phyloP scores from a whole-genome alignment of 2,113 vertebrate species.

The Callipepla californica region DNA sequence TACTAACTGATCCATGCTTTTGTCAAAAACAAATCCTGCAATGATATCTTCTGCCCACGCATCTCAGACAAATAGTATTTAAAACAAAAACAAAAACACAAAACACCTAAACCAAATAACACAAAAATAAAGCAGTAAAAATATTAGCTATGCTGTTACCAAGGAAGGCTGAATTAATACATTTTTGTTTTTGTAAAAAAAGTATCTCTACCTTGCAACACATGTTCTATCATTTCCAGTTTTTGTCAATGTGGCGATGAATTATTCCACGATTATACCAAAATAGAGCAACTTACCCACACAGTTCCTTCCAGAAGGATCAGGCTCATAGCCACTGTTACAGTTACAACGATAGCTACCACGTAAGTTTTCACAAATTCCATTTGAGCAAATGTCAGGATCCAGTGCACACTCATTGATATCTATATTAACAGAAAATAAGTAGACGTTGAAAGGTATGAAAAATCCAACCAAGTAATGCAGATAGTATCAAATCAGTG shows the following conservation, averaged over 20 bases:
- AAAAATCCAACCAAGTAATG: neutral
- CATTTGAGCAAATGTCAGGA: conserved; percentile 82
- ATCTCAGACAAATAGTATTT: neutral
- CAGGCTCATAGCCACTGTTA: conserved; percentile 81
- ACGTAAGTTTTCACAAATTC: conserved; percentile 82
- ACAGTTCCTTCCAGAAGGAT: conserved; percentile 77
- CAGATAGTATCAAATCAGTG: neutral
- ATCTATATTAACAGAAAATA: conserved; percentile 65
- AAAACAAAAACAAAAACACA: neutral
- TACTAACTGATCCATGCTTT: neutral
- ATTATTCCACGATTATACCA: neutral
- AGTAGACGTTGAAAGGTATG: neutral
- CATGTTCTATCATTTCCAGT: neutral
- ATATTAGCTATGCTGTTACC: neutral
- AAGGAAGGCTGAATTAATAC: neutral
- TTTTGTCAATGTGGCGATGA: neutral
- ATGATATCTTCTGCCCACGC: neutral
- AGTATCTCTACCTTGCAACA: neutral
- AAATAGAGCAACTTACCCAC: conserved; percentile 69
- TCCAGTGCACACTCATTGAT: conserved; percentile 85
- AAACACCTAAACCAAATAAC: fast-evolving
- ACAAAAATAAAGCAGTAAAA: neutral
- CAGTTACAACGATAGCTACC: conserved; percentile 82
- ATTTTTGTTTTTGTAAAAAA: neutral
- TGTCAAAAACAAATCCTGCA: neutral